Percentiles rank a stretch among this genome's conserved stretches.
These are phyloP conservation scores for Coelopa pilipes DNA, from an alignment of 2,888 invertebrate species.

Conservation along the genomic window DNA sequence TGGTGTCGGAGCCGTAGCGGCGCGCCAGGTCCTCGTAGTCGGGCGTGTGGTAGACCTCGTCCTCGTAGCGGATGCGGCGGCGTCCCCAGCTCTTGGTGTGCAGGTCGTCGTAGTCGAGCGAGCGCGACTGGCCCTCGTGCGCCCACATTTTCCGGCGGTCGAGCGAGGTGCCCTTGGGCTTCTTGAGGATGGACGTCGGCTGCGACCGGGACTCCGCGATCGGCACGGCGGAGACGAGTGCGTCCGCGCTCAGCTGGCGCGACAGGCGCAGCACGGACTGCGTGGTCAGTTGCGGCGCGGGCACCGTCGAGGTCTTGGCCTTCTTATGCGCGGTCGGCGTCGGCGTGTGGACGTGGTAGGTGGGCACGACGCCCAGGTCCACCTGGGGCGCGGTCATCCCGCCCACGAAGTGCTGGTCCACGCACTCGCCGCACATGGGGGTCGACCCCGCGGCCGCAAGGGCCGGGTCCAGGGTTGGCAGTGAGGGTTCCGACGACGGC, in stretches of 20 bases:
- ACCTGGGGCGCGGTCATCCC: slow-evolving; percentile 58
- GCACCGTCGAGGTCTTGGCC: slow-evolving; percentile 51
- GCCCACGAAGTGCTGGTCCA: slow-evolving; percentile 63
- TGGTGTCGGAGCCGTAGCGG: slow-evolving; percentile 65
- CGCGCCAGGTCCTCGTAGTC: slow-evolving; percentile 51
- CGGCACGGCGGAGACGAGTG: slow-evolving; percentile 61
- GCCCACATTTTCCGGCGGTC: slow-evolving; percentile 60
- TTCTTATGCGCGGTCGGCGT: slow-evolving; percentile 63
- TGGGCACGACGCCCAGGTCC: slow-evolving; percentile 59
- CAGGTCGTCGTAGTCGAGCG: slow-evolving; percentile 65
- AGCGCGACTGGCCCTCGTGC: slow-evolving; percentile 62
- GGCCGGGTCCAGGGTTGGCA: slow-evolving; percentile 62
- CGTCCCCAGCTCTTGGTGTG: slow-evolving; percentile 64
- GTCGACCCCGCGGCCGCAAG: slow-evolving; percentile 52
- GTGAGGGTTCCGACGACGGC: slow-evolving; percentile 63
- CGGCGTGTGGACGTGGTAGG: slow-evolving; percentile 63
- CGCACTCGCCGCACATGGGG: slow-evolving; percentile 63
- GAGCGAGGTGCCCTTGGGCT: slow-evolving; percentile 55
- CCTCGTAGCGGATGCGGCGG: slow-evolving; percentile 64
- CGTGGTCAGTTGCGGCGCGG: slow-evolving; percentile 58
- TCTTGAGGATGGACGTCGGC: slow-evolving; percentile 62
- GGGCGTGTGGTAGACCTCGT: slow-evolving; percentile 55
- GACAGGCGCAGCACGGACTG: slow-evolving; percentile 59
- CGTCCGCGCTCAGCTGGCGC: slow-evolving; percentile 63
- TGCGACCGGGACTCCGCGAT: slow-evolving; percentile 58